Evolutionary conservation across 2,888 invertebrate genomes (phyloP).

Genomic region (Diloba caeruleocephala): DNA sequence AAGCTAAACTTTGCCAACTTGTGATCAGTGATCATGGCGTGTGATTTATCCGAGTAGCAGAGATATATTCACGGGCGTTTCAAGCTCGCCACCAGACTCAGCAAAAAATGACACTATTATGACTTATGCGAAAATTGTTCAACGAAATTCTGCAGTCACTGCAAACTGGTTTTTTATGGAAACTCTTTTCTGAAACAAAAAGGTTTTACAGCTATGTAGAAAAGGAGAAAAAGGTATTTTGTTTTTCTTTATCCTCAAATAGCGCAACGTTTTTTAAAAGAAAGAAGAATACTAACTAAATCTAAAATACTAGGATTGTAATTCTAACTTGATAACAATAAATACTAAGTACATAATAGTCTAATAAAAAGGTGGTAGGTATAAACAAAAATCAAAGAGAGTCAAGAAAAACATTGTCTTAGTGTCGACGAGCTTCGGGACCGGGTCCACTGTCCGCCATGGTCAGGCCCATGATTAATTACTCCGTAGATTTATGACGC

Average conservation of each 20-base stretch:
- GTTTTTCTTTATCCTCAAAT: no score
- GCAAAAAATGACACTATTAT: constrained; percentile 67
- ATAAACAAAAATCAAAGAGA: constrained; percentile 31
- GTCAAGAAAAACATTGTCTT: constrained; percentile 44
- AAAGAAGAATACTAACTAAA: no score
- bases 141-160: constrained; percentile 56
- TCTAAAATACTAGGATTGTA: not conserved
- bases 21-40: constrained; percentile 75
- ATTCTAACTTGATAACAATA: constrained; percentile 4
- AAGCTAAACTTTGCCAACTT: constrained; percentile 77
- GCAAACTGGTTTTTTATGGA: constrained; percentile 54
- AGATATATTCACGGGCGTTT: constrained; percentile 65
- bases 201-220: not conserved
- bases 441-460: constrained; percentile 55
- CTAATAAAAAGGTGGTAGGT: constrained; percentile 27
- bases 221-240: constrained; percentile 2
- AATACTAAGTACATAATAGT: no score
- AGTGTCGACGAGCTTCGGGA: constrained; percentile 36
- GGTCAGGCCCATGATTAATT: constrained; percentile 70
- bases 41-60: constrained; percentile 70
- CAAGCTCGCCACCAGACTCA: constrained; percentile 49
- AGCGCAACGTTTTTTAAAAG: no score
- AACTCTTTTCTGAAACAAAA: constrained; percentile 43
- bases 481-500: constrained; percentile 70
- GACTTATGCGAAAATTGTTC: constrained; percentile 66